phyloP scores from a whole-genome alignment of 2,888 invertebrate genomes.

The Melinaea marsaeus region DNA sequence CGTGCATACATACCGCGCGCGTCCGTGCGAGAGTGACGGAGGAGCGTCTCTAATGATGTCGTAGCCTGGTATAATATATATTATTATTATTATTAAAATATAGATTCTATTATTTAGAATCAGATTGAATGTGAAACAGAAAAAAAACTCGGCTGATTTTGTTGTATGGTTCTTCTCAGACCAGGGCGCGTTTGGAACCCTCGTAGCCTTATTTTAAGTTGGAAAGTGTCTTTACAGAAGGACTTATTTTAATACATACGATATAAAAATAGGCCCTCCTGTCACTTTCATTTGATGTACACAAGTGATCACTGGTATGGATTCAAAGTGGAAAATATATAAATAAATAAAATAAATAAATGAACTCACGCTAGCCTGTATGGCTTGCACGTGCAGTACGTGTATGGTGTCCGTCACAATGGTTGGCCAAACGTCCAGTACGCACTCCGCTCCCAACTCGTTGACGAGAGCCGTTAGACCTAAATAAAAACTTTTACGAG shows the following conservation, averaged over 20 bases:
- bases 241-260: no score
- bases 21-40: slow-evolving; percentile 38
- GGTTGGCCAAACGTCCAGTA: slow-evolving; percentile 36
- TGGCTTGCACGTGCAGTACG: slow-evolving; percentile 42
- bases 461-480: slow-evolving; percentile 41
- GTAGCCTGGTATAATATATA: slow-evolving; percentile 42
- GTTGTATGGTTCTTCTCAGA: no score
- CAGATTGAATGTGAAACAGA: not conserved
- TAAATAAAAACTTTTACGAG: slow-evolving; percentile 50
- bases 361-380: slow-evolving; percentile 52
- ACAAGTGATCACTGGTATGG: no score
- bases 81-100: no score
- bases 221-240: no score
- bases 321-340: not conserved
- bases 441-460: slow-evolving; percentile 37
- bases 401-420: slow-evolving; percentile 37
- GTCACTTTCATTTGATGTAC: no score
- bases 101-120: slow-evolving; percentile 1
- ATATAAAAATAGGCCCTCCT: no score
- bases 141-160: no score
- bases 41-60: slow-evolving; percentile 47
- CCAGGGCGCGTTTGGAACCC: no score
- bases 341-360: no score
- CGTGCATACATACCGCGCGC: slow-evolving; percentile 27
- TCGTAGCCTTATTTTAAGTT: no score